These are phyloP conservation scores for Rafetus swinhoei DNA, from an alignment of 2,113 vertebrate genomes.

Conservation along the genomic window DNA sequence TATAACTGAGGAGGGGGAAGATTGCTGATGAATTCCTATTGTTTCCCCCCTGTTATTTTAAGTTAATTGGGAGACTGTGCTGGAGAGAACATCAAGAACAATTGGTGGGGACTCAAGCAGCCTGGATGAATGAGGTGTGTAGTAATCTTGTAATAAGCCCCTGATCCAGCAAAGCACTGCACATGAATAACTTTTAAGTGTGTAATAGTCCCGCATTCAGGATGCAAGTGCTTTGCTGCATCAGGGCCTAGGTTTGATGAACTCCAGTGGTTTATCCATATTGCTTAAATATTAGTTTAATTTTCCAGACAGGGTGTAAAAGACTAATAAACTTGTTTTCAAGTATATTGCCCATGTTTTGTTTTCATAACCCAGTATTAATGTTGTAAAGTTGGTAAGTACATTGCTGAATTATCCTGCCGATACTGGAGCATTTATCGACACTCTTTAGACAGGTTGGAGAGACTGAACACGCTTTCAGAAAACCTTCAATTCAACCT, in stretches of 20 bases:
- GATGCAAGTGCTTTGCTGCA: neutral
- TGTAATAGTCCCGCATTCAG: neutral
- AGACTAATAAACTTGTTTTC: constrained; percentile 51
- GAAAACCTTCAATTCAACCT: rapidly evolving
- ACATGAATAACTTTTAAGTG: neutral
- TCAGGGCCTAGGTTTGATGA: neutral
- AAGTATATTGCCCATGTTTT: constrained; percentile 7
- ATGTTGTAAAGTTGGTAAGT: neutral
- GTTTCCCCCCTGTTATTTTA: neutral
- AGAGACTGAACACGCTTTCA: neutral
- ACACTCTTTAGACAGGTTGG: rapidly evolving
- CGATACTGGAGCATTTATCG: constrained; percentile 4
- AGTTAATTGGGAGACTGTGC: neutral
- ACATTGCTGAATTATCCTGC: neutral
- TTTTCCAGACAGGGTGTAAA: neutral
- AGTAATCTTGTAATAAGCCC: neutral
- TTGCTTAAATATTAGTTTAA: neutral
- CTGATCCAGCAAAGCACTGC: neutral
- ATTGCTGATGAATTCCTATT: neutral
- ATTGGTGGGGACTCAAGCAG: neutral
- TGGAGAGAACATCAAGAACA: neutral
- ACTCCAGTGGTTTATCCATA: neutral
- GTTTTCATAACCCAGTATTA: neutral
- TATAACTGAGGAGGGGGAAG: neutral
- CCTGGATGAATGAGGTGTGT: neutral